phyloP scores from a whole-genome alignment of 92 coral and sea anemone species.

The Umimayanthus chanpuru region DNA sequence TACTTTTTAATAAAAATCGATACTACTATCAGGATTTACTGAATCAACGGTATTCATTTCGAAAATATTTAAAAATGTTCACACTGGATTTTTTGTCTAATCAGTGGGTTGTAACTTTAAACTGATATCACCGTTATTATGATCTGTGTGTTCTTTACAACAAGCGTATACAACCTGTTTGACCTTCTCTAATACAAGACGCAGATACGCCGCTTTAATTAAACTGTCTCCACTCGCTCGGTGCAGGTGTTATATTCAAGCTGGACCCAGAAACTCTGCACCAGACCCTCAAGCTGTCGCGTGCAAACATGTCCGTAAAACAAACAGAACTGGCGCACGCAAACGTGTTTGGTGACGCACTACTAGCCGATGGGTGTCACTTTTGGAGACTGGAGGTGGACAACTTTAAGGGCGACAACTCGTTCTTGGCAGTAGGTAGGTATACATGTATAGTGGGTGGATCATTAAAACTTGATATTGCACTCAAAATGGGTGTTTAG shows the following conservation, averaged over 20 bases:
- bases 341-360: slow-evolving; percentile 79
- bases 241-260: slow-evolving; percentile 78
- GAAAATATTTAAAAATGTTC: too few species aligned
- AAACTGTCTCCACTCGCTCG: background rate
- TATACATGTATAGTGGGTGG: too few species aligned
- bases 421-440: slow-evolving; percentile 84
- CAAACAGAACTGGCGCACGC: slow-evolving; percentile 67
- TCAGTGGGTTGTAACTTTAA: too few species aligned
- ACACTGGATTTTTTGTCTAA: too few species aligned
- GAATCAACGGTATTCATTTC: too few species aligned
- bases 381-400: slow-evolving; percentile 74
- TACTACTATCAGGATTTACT: too few species aligned
- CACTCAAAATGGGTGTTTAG: background rate
- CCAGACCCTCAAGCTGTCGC: slow-evolving; percentile 63
- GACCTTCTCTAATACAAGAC: background rate
- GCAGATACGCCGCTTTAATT: background rate
- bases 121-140: too few species aligned
- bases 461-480: too few species aligned
- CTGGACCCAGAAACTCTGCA: slow-evolving; percentile 72
- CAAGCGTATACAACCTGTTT: too few species aligned
- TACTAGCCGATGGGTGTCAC: slow-evolving; percentile 82
- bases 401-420: slow-evolving; percentile 67
- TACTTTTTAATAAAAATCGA: too few species aligned
- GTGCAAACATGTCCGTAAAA: slow-evolving; percentile 64
- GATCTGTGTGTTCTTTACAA: too few species aligned